phyloP scores from a whole-genome alignment of 2,113 vertebrate genomes.

The Chionomys nivalis region DNA sequence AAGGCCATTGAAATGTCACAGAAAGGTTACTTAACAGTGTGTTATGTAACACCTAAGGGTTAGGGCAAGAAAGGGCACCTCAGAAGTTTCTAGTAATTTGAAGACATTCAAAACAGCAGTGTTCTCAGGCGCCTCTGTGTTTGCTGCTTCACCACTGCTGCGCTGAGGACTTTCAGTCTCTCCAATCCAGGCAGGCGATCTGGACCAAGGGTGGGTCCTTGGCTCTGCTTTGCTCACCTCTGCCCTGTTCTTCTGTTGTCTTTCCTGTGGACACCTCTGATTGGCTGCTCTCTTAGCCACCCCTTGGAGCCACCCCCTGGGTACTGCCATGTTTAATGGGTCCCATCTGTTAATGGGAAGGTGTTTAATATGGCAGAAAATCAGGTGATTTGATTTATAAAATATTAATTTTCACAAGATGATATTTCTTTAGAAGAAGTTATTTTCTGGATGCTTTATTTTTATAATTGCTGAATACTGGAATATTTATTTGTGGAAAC shows the following conservation, averaged over 20 bases:
- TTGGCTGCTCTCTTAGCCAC: conserved; percentile 50
- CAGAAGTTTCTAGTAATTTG: conserved; percentile 62
- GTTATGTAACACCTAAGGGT: conserved; percentile 52
- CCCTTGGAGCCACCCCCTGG: conserved; percentile 47
- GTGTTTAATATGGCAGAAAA: conserved; percentile 66
- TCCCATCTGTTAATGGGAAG: conserved; percentile 14
- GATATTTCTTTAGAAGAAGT: conserved; percentile 33
- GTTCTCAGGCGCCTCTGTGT: neutral
- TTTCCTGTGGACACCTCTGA: neutral
- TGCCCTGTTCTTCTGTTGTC: neutral
- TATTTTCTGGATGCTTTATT: neutral
- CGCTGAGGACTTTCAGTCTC: neutral
- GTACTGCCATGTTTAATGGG: neutral
- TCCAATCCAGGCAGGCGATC: neutral
- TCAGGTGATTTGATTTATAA: conserved; percentile 50
- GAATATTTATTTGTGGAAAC: conserved; percentile 38
- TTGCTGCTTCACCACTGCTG: neutral
- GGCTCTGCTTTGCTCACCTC: conserved; percentile 28
- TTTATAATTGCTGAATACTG: neutral
- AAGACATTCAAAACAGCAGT: conserved; percentile 51
- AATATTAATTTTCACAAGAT: conserved; percentile 53
- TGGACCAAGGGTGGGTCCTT: neutral
- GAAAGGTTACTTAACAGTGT: conserved; percentile 43
- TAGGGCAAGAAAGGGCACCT: neutral
- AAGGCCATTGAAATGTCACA: conserved; percentile 55